Evolutionary conservation across 2,797 vertebrate genomes (phyloP).

Genomic region (Notamacropus eugenii): DNA sequence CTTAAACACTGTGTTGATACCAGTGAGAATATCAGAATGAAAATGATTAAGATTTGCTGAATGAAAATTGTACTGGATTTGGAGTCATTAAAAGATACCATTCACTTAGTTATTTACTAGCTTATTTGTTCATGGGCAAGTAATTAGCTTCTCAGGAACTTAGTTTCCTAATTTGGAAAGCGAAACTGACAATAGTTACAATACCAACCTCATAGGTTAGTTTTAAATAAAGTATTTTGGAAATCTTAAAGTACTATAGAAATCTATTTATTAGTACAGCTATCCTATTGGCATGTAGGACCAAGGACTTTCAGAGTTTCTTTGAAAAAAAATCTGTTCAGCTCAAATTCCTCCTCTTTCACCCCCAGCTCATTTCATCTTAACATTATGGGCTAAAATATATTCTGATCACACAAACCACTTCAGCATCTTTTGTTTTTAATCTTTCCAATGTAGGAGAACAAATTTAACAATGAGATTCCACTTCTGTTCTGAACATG

Average conservation of each 20-base stretch:
- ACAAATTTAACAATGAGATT: constrained; percentile 88
- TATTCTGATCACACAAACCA: constrained; percentile 85
- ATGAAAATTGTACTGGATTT: neutral
- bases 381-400: constrained; percentile 76
- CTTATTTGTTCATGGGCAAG: neutral
- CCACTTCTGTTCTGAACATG: constrained; percentile 85
- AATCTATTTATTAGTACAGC: neutral
- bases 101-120: neutral
- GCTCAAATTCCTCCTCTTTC: constrained; percentile 65
- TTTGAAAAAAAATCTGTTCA: constrained; percentile 41
- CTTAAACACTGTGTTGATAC: neutral
- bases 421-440: constrained; percentile 84
- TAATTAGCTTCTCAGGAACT: neutral
- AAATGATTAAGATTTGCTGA: neutral
- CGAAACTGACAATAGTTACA: neutral
- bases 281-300: rapidly evolving
- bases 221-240: neutral
- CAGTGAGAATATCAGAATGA: neutral
- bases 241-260: neutral
- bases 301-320: constrained; percentile 6
- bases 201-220: constrained; percentile 1
- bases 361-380: constrained; percentile 76
- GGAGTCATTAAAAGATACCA: neutral
- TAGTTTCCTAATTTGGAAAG: constrained; percentile 1
- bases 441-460: constrained; percentile 83